Evolutionary conservation across 2,113 vertebrate genomes (phyloP), one percentile per base, ranked within the genome.

Genomic region (Brachyhypopomus gauderio): DNA sequence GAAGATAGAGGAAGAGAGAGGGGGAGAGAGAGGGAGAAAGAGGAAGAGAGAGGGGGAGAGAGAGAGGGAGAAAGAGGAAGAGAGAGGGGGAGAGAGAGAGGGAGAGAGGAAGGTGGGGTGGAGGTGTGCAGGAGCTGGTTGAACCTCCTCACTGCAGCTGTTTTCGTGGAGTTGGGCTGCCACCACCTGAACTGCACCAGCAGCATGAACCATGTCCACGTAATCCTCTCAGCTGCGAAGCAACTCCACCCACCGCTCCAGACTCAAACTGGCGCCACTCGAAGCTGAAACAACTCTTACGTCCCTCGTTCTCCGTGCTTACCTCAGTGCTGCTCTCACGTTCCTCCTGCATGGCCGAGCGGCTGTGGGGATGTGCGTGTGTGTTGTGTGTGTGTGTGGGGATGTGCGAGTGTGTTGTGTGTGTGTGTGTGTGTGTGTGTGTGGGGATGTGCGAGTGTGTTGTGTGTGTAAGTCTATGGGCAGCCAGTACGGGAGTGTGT

Each of bases 311-410:
- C 52, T 75, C 25, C 20, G 56, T 72, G 52, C 92, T 92, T 92
- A 92, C 92, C 92, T 92, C 89, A 66, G 73, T 23, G 74, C 66
- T 90, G 80, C 71, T 82, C 72, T 87, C 88, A 83, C 86, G 87
- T 77, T 91, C 83, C 85, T 91, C 87, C 87, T 91, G 89, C 90
- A 91, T 92, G 78, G 59, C 87, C 89, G 73, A 84, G 64, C 78
- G 38, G 74, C 58, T 69, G 56, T 55, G 59, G 75, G 56, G 41
- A 70, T 72, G 69, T 82, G 62, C 74, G 30, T 80, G 58, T 64
- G 23, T 82, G 48, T 84, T 38, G 38, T 30, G 30, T 27, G 22
- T 36, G 60, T 8, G n/a, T 69, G 56, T 55, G 59, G 75, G 56
- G 41, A 70, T 72, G 69, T 82, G 62, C 74, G 30, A 78, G 58